A percentile compares a stretch with the other conserved stretches of the same genome.
Conservation (phyloP, 2,113 vertebrate species). For the Fregata magnificens region DNA sequence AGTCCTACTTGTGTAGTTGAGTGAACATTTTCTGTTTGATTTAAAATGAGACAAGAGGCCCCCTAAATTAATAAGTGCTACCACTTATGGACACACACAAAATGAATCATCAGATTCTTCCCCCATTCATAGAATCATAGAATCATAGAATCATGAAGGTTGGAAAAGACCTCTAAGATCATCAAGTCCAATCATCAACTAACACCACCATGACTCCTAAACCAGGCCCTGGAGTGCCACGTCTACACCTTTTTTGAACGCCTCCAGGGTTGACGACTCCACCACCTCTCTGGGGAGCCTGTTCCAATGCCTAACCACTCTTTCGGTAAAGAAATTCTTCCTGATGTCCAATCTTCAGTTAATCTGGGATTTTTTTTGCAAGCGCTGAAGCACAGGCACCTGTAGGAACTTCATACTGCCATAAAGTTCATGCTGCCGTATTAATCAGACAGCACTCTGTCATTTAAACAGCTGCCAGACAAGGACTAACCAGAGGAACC, state of each 20-base stretch:
- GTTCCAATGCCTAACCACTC: no score
- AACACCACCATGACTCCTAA: no score
- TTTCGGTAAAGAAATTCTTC: no score
- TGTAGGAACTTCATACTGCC: neutral
- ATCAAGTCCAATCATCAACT: no score
- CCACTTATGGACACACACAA: neutral
- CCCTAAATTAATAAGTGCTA: neutral
- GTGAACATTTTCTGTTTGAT: neutral
- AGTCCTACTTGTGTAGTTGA: neutral
- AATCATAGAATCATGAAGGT: no score
- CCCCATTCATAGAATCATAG: no score
- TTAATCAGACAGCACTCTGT: neutral
- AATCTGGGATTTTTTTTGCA: neutral
- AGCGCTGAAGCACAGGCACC: neutral
- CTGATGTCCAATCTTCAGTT: no score
- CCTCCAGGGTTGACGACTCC: no score
- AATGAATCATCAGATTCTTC: neutral
- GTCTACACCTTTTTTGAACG: no score
- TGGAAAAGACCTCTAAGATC: no score
- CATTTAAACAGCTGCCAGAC: neutral
- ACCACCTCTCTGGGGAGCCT: no score
- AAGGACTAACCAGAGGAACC: neutral
- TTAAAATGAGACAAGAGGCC: neutral
- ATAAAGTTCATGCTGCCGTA: neutral
- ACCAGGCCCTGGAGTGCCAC: no score